Evolutionary conservation across 2,797 vertebrate genomes (phyloP), one percentile per base, ranked within the genome.

Genomic region (Pangasius krempfi): DNA sequence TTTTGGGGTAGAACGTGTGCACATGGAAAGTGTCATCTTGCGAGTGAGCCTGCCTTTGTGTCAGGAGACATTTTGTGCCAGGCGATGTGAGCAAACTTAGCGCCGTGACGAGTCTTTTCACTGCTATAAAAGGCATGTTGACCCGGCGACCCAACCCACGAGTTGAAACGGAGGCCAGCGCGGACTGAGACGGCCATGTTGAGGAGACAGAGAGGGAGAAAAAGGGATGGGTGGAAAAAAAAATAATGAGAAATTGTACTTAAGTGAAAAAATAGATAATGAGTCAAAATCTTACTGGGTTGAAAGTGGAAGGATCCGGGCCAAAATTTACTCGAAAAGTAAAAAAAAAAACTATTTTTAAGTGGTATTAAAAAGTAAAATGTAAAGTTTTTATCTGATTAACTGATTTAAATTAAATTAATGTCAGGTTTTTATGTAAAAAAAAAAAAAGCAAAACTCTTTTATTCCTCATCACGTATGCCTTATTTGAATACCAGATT

Each of bases 111-210:
- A 85, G 92, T 91, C 93, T 91, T 93, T 94, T 94, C 92, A 93
- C 89, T 86, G 86, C 52, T 92, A 92, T 93, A 93, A 93, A 93
- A 94, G 93, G 92, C 93, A 88, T 89, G 91, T 92, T 88, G 94
- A 95, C 94, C 91, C 86, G 37, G 91, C 90, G 95, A 95, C 25
- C 22, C 25, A 2, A 9, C 9, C 12, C 8, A 22, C 5, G 91
- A 91, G 95, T 95, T 96, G 94, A 96, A 95, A 94, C 87, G 58
- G 92, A 95, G 95, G 95, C 93, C 94, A 94, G 87, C 1, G 50
- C 64, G 56, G 84, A 90, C 30, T 18, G 30, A 70, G 68, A 20
- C 13, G 33, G 66, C 68, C 68, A 72, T 72, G 68, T 33, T 20
- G 68, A 52, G 14, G 37, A 47, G 72, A 75, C 27, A 72, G 14